A percentile compares a stretch with the other conserved stretches of the same genome.
Evolutionary conservation across 2,797 vertebrate genomes (phyloP).

Genomic region (Gallirallus australis): DNA sequence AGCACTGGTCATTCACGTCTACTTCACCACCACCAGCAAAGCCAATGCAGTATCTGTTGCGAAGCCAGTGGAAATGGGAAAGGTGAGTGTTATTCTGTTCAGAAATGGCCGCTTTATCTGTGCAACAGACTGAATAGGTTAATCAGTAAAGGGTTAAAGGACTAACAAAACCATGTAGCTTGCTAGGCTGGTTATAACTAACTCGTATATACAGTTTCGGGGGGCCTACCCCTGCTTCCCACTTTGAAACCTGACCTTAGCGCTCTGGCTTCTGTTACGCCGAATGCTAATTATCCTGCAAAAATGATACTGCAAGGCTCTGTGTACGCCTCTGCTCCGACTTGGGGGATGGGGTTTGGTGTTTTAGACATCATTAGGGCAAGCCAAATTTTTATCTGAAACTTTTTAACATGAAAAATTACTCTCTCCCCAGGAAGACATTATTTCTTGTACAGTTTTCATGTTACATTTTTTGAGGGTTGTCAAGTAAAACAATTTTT

Average conservation of each 20-base stretch:
- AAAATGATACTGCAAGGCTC: not conserved
- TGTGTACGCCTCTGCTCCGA: not conserved
- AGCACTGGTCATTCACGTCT: not conserved
- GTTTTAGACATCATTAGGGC: not conserved
- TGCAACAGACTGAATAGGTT: not conserved
- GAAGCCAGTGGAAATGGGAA: not conserved
- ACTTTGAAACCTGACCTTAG: constrained; percentile 42
- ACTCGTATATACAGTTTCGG: not conserved
- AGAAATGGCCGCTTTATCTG: not conserved
- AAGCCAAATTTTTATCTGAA: not conserved
- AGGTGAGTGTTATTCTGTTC: not conserved
- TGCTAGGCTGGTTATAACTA: not conserved
- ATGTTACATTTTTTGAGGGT: constrained; percentile 13
- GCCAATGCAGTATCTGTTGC: not conserved
- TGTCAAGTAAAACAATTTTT: constrained; percentile 54
- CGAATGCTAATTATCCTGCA: constrained; percentile 37
- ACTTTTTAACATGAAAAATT: constrained; percentile 53
- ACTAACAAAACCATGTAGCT: not conserved
- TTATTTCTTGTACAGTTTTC: constrained; percentile 55
- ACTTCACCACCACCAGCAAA: not conserved
- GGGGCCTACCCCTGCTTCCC: not conserved
- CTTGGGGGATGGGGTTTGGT: not conserved
- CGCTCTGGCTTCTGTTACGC: not conserved
- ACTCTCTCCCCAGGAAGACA: constrained; percentile 14
- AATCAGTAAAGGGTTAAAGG: constrained; percentile 11